Conservation (phyloP, 1,140 invertebrate species). For the Drosophila pandora region DNA sequence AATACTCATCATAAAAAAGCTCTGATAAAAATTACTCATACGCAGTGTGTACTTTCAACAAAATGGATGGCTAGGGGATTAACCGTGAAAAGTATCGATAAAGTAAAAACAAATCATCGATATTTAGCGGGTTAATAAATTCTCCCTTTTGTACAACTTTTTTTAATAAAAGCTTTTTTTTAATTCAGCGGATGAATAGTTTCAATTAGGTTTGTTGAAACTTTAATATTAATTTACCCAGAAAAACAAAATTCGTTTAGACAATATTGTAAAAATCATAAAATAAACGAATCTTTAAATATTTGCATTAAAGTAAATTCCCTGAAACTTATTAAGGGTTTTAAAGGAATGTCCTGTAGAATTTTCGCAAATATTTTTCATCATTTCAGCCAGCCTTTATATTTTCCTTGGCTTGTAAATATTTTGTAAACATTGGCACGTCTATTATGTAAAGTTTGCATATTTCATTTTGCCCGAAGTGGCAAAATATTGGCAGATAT, state of each 20-base stretch:
- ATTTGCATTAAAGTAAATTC: conserved; percentile 1
- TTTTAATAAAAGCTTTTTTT: not conserved
- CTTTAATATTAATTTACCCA: not conserved
- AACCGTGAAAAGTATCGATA: conserved; percentile 18
- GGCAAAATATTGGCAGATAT: conserved; percentile 18
- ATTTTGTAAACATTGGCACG: conserved; percentile 38
- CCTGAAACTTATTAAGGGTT: not conserved
- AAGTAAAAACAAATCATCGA: conserved; percentile 4
- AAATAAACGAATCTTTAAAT: conserved; percentile 3
- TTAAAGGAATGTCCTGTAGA: not conserved
- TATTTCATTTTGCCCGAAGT: conserved; percentile 8
- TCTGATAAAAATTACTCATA: conserved; percentile 56
- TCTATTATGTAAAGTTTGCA: conserved; percentile 16
- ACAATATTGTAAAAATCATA: not conserved
- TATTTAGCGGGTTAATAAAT: not conserved
- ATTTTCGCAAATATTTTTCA: conserved; percentile 23
- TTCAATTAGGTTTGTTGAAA: not conserved
- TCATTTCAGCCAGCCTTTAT: not conserved
- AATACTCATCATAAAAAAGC: conserved; percentile 36
- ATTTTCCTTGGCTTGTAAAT: conserved; percentile 25
- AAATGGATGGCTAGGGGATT: conserved; percentile 1
- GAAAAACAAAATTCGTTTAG: conserved; percentile 2
- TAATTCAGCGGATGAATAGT: not conserved
- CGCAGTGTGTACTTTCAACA: conserved; percentile 12
- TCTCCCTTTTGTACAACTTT: not conserved